Base-by-base conservation (phyloP, 2,113 vertebrate genomes). In the Smithornis capensis region DNA sequence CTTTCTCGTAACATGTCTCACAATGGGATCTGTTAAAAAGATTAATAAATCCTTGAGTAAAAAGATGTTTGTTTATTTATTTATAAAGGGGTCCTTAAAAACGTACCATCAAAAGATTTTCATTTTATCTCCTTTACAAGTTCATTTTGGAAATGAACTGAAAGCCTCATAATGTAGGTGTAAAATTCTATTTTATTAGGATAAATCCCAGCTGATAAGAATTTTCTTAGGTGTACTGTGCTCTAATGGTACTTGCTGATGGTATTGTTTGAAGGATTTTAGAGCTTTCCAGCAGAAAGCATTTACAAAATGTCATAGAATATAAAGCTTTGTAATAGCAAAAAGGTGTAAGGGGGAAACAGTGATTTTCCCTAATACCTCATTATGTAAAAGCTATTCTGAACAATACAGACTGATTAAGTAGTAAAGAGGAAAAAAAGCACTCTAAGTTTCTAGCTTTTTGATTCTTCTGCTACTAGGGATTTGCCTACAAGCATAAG, bases 401-500 rank as follows among this genome's bases (percentile, higher is more conserved):
- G 94, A 91, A 42, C 86, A 92, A 87, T 89, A 38, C 47, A 60
- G 62, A 29, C 38, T 94, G 85, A 92, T 94, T 68, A 45, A 23
- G 29, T 55, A 31, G 55, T 21, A 70, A 81, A 74, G 40, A 69
- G n/a, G 15, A 0, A 23, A 40, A 87, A 90, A 82, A 65, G 7
- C 65, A 25, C 8, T 87, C 56, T 95, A 87, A 94, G 82, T 92
- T 89, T 95, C 64, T 92, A 28, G 59, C 65, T 77, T 96, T 89
- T 93, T 69, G 37, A 33, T 73, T 87, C 37, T 71, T 92, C 50
- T 59, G 10, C 86, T 78, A 37, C 17, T 92, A 80, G 31, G 69
- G 62, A 67, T 63, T 92, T 92, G 44, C 37, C 35, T 62, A 56
- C 63, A 83, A 95, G 94, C 76, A 77, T 68, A 93, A 91, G 95